Conservation (phyloP, 2,888 invertebrate species). For the Amphimallon solstitiale region DNA sequence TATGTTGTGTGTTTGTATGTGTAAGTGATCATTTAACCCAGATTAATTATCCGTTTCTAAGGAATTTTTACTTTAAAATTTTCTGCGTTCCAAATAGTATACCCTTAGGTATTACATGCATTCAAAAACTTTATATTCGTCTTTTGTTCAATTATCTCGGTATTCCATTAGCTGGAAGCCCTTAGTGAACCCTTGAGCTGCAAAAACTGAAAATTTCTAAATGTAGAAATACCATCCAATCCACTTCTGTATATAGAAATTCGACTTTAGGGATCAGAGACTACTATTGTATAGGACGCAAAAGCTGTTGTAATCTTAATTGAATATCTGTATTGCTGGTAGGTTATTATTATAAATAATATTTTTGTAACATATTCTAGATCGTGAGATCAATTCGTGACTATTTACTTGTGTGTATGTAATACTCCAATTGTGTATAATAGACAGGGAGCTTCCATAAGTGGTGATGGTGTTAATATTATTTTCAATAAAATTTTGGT, state of each 20-base stretch:
- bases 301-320: conserved; percentile 2
- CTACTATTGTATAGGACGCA: neutral
- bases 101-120: neutral
- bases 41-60: too few relatives aligned
- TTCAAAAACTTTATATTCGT: conserved; percentile 6
- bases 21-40: too few relatives aligned
- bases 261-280: conserved; percentile 2
- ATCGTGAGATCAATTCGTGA: neutral
- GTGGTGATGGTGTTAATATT: too few relatives aligned
- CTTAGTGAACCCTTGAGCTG: neutral
- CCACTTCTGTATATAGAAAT: neutral
- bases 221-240: neutral
- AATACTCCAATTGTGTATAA: too few relatives aligned
- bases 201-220: neutral
- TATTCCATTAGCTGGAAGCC: conserved; percentile 8
- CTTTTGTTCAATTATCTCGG: conserved; percentile 11
- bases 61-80: too few relatives aligned
- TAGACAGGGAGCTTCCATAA: too few relatives aligned
- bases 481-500: too few relatives aligned
- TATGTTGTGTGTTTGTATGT: too few relatives aligned
- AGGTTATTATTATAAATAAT: neutral
- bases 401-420: too few relatives aligned
- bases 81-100: too few relatives aligned
- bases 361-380: neutral
- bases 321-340: neutral